Evolutionary conservation across 2,113 vertebrate species (phyloP), one percentile per base, ranked within the genome.

Genomic region (Spea multiplicata): DNA sequence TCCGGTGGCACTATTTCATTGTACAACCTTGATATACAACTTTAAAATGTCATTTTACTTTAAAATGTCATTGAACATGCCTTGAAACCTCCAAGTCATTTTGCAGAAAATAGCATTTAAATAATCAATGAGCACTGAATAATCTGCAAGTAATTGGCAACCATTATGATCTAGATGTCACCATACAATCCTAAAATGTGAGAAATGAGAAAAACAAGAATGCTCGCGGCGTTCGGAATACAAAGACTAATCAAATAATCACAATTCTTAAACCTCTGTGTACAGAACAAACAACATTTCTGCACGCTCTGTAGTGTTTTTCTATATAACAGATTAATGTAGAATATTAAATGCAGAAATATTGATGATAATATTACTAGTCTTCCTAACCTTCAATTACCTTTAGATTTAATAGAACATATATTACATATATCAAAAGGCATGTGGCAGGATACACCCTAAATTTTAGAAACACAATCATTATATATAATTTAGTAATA

Each of bases 61-160:
- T 80, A 67, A 80, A 80, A 80, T 80, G 77, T 80, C 77, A 80
- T 67, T 73, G 77, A 80, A 67, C 77, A 73, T 66, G 64, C 71
- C 73, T 80, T 67, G 45, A 67, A 80, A 73, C 77, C 77, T 79
- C 47, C 61, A 8, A 80, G 77, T 57, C 77, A 80, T 79, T 73
- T 76, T 66, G 47, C 49, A 73, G 77, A 73, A 79, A 73, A 80
- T 73, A 80, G 52, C 77, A 73, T 80, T 80, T 80, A 80, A 80
- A 80, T 80, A 80, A 80, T 80, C 77, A 80, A 80, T 80, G 77
- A 80, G 77, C 77, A 73, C 49, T 79, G 70, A 79, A 79, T 79
- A 73, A 79, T 78, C 59, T 73, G 48, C 70, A 67, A 73, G 70
- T 80, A 80, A 80, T 67, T 80, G 77, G 77, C 57, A 80, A 16